Percentiles rank a stretch among this genome's conserved stretches.
Conservation (phyloP, 2,797 vertebrate genomes). For the Acanthurus tractus region DNA sequence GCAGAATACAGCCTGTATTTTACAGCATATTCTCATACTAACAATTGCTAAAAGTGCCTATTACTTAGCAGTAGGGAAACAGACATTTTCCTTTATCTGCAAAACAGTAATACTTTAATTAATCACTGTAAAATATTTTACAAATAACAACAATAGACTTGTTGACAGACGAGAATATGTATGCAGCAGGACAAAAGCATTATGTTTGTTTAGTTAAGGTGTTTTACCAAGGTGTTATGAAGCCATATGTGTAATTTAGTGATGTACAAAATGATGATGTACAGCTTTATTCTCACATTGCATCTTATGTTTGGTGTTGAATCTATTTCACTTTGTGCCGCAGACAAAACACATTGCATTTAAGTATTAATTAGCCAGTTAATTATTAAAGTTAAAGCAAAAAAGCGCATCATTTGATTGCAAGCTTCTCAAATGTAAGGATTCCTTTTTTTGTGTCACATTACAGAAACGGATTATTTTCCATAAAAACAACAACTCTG, state of each 20-base stretch:
- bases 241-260: background rate
- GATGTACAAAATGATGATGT: background rate
- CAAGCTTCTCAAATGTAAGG: background rate
- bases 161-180: conserved; percentile 1
- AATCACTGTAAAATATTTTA: background rate
- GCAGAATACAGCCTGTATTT: conserved; percentile 30
- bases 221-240: background rate
- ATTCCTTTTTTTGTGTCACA: background rate
- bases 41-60: background rate
- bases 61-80: background rate
- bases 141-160: background rate
- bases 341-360: background rate
- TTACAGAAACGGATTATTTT: background rate
- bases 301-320: background rate
- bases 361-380: background rate
- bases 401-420: background rate
- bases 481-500: background rate
- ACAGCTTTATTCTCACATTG: background rate
- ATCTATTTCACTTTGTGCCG: background rate
- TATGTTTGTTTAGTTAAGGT: too few relatives aligned
- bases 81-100: background rate
- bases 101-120: background rate
- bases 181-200: too few relatives aligned
- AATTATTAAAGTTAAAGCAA: background rate
- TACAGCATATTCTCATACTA: conserved; percentile 3